phyloP scores from a whole-genome alignment of 2,113 vertebrate species.

The Xiphophorus maculatus region DNA sequence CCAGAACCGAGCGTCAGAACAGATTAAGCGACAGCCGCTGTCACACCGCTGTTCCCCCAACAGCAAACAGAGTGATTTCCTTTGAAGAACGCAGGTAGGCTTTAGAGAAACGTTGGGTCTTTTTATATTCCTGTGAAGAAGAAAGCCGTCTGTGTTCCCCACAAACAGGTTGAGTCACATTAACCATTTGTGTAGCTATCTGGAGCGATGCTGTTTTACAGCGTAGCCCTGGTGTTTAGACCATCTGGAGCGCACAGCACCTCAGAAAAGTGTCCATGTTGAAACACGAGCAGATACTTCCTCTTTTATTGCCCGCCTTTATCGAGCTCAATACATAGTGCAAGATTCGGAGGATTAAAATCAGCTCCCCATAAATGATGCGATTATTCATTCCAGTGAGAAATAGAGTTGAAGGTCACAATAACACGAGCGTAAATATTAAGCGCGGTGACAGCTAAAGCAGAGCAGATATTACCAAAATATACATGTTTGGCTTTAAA shows the following conservation, averaged over 20 bases:
- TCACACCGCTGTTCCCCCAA: constrained; percentile 6
- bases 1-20: constrained; percentile 5
- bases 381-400: constrained; percentile 22
- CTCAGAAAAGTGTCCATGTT: constrained; percentile 32
- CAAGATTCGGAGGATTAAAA: constrained; percentile 41
- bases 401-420: constrained; percentile 36
- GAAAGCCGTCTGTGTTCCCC: constrained; percentile 25
- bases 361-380: constrained; percentile 42
- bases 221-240: constrained; percentile 46
- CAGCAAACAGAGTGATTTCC: constrained; percentile 23
- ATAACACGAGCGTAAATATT: constrained; percentile 12
- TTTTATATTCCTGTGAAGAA: constrained; percentile 41
- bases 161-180: constrained; percentile 53
- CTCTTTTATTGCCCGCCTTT: constrained; percentile 30
- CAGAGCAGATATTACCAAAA: constrained; percentile 8
- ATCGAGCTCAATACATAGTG: constrained; percentile 50
- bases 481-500: constrained; percentile 7
- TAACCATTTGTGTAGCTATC: constrained; percentile 46
- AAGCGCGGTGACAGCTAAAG: constrained; percentile 24
- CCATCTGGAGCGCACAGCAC: constrained; percentile 61
- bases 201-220: constrained; percentile 44
- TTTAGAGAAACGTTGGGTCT: constrained; percentile 15
- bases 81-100: constrained; percentile 20
- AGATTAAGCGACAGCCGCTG: constrained; percentile 18
- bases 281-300: constrained; percentile 11